These are phyloP conservation scores for Sebastes hubbsi DNA, from an alignment of 2,797 vertebrate species.

Conservation along the genomic window DNA sequence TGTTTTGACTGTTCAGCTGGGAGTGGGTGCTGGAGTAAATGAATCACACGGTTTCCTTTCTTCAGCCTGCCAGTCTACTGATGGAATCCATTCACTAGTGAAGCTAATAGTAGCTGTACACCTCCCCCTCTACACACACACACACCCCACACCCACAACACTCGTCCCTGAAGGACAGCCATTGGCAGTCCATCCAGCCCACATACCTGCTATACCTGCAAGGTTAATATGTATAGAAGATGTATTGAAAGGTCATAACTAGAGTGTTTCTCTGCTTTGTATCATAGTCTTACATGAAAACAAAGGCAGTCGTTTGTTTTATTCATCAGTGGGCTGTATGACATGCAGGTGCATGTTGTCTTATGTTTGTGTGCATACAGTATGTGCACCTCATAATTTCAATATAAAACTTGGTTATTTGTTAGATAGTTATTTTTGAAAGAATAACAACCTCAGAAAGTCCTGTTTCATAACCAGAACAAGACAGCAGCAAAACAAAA, in stretches of 20 bases:
- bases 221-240: slow-evolving; percentile 76
- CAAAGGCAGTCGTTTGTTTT: slow-evolving; percentile 52
- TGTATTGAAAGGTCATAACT: slow-evolving; percentile 72
- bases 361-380: background rate
- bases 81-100: slow-evolving; percentile 75
- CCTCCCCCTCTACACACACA: slow-evolving; percentile 56
- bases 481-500: background rate
- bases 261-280: slow-evolving; percentile 30
- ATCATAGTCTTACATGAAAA: slow-evolving; percentile 30
- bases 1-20: slow-evolving; percentile 71
- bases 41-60: slow-evolving; percentile 74
- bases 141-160: slow-evolving; percentile 49
- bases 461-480: background rate
- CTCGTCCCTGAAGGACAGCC: slow-evolving; percentile 77
- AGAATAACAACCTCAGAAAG: slow-evolving; percentile 1
- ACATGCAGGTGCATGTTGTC: background rate
- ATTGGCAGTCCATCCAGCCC: slow-evolving; percentile 68
- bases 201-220: slow-evolving; percentile 69
- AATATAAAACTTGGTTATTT: slow-evolving; percentile 6
- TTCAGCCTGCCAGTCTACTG: slow-evolving; percentile 66
- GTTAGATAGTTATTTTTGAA: background rate
- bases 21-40: slow-evolving; percentile 73
- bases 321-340: slow-evolving; percentile 17
- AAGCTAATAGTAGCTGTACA: slow-evolving; percentile 67
- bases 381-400: background rate